Conservation (phyloP, 2,797 vertebrate genomes). For the Pipistrellus nathusii region DNA sequence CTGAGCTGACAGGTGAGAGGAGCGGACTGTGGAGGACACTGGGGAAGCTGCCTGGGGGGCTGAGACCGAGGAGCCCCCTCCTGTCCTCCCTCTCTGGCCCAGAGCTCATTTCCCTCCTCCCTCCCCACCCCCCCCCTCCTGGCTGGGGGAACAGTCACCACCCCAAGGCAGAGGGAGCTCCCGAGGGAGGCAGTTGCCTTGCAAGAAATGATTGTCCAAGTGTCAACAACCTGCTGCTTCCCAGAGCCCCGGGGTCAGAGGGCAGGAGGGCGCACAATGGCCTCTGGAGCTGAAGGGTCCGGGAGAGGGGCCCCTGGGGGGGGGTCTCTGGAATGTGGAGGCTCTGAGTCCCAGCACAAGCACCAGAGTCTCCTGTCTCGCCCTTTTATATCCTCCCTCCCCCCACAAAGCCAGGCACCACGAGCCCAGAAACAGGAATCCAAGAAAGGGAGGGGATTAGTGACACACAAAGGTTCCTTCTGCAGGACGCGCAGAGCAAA, state of each 20-base stretch:
- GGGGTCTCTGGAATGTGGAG: slow-evolving; percentile 74
- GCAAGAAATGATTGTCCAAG: slow-evolving; percentile 81
- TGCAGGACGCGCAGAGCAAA: neutral
- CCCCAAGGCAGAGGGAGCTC: slow-evolving; percentile 65
- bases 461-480: slow-evolving; percentile 6
- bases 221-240: slow-evolving; percentile 83
- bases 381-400: slow-evolving; percentile 70
- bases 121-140: neutral
- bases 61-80: neutral
- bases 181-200: slow-evolving; percentile 69
- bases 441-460: slow-evolving; percentile 67
- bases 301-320: slow-evolving; percentile 75
- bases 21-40: no score
- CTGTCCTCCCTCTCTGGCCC: neutral
- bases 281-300: slow-evolving; percentile 68
- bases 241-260: slow-evolving; percentile 82
- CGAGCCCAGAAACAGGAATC: slow-evolving; percentile 54
- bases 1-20: neutral
- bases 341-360: slow-evolving; percentile 74
- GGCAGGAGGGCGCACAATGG: slow-evolving; percentile 78
- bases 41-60: neutral
- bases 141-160: slow-evolving; percentile 51
- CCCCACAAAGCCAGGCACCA: slow-evolving; percentile 64
- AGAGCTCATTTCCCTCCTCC: slow-evolving; percentile 29
- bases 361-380: slow-evolving; percentile 61